Evolutionary conservation across 2,888 invertebrate species (phyloP).

Genomic region (Phorcus lineatus): DNA sequence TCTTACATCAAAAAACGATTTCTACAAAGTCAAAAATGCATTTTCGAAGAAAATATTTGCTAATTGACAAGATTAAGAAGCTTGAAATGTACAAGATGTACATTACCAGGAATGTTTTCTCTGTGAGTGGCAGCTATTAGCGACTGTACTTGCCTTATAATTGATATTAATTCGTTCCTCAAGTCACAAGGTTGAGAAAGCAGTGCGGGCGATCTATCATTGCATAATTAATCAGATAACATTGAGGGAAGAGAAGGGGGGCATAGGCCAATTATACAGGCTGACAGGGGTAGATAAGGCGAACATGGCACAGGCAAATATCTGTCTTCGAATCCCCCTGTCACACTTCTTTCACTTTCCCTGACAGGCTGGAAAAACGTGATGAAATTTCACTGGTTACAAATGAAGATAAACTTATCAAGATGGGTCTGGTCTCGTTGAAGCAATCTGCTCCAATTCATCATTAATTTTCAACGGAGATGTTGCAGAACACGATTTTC

Average conservation of each 20-base stretch:
- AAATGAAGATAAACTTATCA: not conserved
- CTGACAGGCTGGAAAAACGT: not conserved
- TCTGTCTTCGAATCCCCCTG: not conserved
- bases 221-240: constrained; percentile 10
- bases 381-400: constrained; percentile 1
- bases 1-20: too few species aligned
- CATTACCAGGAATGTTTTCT: too few species aligned
- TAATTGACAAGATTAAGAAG: too few species aligned
- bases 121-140: not conserved
- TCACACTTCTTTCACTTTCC: not conserved
- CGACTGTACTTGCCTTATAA: not conserved
- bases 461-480: not conserved
- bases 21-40: too few species aligned
- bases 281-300: not conserved
- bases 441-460: not conserved
- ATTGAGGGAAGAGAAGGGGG: not conserved
- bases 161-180: not conserved
- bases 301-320: not conserved
- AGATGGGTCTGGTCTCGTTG: not conserved
- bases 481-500: too few species aligned
- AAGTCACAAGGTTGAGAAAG: not conserved
- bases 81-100: too few species aligned
- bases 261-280: not conserved
- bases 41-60: too few species aligned
- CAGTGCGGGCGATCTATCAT: not conserved